Percentiles rank a stretch among this genome's conserved stretches.
Evolutionary conservation across 2,888 invertebrate genomes (phyloP).

Genomic region (Melangyna quadrimaculata): DNA sequence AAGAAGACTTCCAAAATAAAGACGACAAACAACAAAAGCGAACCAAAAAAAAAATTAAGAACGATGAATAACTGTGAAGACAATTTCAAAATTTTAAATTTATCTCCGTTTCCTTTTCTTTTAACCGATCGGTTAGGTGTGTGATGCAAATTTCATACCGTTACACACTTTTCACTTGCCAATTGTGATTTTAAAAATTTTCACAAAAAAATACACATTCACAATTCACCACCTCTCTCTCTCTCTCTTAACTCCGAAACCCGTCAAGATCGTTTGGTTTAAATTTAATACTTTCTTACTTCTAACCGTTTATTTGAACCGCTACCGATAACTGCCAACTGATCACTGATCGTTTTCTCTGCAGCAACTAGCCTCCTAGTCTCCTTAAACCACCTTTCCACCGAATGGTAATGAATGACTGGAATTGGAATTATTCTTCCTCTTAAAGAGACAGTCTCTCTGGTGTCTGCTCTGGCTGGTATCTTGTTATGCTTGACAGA

Average conservation of each 20-base stretch:
- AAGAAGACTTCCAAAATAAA: constrained; percentile 18
- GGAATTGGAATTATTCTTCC: constrained; percentile 14
- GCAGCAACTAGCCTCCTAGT: constrained; percentile 51
- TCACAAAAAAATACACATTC: constrained; percentile 6
- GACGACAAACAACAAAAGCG: constrained; percentile 1
- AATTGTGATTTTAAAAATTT: constrained; percentile 23
- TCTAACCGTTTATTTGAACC: constrained; percentile 56
- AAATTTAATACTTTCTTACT: neutral
- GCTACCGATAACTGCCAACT: constrained; percentile 69
- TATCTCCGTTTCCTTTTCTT: constrained; percentile 19
- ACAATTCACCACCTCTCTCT: neutral
- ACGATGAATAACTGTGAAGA: constrained; percentile 10
- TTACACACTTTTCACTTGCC: constrained; percentile 37
- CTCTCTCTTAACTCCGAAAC: constrained; percentile 13
- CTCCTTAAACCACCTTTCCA: neutral
- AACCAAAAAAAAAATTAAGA: neutral
- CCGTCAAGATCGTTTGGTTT: constrained; percentile 1
- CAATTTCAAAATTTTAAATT: constrained; percentile 44
- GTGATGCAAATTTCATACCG: constrained; percentile 40
- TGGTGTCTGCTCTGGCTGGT: neutral
- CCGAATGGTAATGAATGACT: neutral
- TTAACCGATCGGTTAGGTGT: constrained; percentile 24
- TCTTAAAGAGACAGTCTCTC: constrained; percentile 57
- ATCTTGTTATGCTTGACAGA: neutral
- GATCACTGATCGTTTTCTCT: constrained; percentile 68